phyloP scores from a whole-genome alignment of 2,797 vertebrate species.

The Phyllotis vaccarum region DNA sequence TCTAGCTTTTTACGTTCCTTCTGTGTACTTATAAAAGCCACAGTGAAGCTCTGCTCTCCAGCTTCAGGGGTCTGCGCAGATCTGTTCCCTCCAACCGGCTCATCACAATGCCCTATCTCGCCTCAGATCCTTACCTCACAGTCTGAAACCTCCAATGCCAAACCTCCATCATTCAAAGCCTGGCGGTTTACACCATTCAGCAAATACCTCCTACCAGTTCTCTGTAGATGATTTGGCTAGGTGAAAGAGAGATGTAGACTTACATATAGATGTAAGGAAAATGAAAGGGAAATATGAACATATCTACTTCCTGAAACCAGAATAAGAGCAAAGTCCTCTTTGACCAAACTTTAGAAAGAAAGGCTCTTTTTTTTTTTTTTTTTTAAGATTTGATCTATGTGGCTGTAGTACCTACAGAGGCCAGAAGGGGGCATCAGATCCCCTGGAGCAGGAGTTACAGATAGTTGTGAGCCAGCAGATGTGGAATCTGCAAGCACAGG shows the following conservation, averaged over 20 bases:
- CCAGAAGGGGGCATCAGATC: not conserved
- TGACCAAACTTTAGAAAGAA: not conserved
- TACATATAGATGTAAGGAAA: no score
- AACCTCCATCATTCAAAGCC: not conserved
- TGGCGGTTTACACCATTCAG: not conserved
- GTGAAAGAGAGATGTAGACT: rapidly evolving
- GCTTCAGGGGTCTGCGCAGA: no score
- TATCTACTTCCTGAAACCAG: not conserved
- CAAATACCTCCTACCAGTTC: not conserved
- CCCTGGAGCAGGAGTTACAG: not conserved
- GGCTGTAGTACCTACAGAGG: not conserved
- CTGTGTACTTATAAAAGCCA: conserved; percentile 22
- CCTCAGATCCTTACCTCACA: no score
- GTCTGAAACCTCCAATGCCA: not conserved
- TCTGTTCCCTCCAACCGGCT: not conserved
- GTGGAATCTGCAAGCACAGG: not conserved
- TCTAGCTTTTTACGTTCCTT: not conserved
- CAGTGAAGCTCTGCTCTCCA: not conserved
- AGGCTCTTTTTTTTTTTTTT: no score
- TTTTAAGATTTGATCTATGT: not conserved
- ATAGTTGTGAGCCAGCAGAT: not conserved
- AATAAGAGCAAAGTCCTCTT: not conserved
- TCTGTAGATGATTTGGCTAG: not conserved
- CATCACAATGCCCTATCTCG: not conserved
- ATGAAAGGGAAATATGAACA: not conserved